Percentiles rank a stretch among this genome's conserved stretches.
Evolutionary conservation across 2,113 vertebrate genomes (phyloP).

Genomic region (Eurystomus gularis): DNA sequence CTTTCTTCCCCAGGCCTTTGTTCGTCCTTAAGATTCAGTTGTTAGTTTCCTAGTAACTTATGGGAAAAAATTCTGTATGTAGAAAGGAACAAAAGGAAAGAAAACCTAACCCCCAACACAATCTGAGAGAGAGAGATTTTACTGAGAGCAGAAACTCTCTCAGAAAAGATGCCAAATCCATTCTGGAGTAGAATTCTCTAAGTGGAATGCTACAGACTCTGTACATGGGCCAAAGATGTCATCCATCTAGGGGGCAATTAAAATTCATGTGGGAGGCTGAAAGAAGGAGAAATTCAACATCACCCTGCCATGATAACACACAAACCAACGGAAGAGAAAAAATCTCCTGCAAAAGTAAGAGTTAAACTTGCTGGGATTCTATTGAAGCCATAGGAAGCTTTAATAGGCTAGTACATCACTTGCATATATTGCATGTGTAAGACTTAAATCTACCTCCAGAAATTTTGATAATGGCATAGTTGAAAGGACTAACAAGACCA

Average conservation of each 20-base stretch:
- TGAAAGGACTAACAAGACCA: background rate
- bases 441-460: background rate
- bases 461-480: background rate
- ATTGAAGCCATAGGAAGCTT: background rate
- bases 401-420: background rate
- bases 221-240: background rate
- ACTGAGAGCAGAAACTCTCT: background rate
- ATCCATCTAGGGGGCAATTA: background rate
- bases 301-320: background rate
- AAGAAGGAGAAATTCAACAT: background rate
- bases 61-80: too few relatives aligned
- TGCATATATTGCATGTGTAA: background rate
- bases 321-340: background rate
- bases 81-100: too few relatives aligned
- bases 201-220: background rate
- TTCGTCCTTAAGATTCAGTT: too few relatives aligned
- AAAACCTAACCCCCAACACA: too few relatives aligned
- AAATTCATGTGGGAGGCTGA: background rate
- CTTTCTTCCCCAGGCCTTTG: too few relatives aligned
- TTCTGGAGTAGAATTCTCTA: background rate
- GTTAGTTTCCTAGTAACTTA: too few relatives aligned
- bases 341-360: background rate
- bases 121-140: background rate
- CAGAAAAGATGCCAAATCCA: background rate
- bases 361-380: background rate